phyloP scores from a whole-genome alignment of 64 coral and sea anemone genomes.

The Catalaphyllia jardinei region DNA sequence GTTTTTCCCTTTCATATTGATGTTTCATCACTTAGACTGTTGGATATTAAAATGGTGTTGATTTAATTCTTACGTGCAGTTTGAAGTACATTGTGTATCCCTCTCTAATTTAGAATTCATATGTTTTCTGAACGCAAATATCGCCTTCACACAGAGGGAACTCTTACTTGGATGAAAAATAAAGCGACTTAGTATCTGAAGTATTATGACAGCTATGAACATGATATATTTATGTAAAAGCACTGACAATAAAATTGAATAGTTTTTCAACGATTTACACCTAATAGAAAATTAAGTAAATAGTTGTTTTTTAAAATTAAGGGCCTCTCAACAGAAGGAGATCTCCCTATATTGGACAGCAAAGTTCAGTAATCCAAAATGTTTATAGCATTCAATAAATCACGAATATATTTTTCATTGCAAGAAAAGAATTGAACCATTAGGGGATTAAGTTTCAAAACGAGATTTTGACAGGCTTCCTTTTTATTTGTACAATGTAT shows the following conservation, averaged over 20 bases:
- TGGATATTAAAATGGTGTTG: not conserved
- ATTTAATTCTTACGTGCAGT: too few species aligned
- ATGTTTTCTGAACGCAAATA: slow-evolving; percentile 1
- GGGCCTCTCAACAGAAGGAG: not conserved
- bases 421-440: too few species aligned
- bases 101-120: not conserved
- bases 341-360: not conserved
- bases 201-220: too few species aligned
- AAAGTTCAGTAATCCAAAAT: not conserved
- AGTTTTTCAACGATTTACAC: not conserved
- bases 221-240: too few species aligned
- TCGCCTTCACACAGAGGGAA: not conserved
- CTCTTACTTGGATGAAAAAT: not conserved
- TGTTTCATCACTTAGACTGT: not conserved
- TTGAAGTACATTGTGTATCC: not conserved
- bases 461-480: too few species aligned
- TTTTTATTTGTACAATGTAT: too few species aligned
- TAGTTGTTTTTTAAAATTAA: not conserved
- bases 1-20: not conserved
- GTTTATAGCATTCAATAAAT: too few species aligned
- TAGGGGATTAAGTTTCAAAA: too few species aligned
- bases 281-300: not conserved
- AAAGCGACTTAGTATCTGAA: too few species aligned
- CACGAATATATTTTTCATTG: too few species aligned
- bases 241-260: not conserved